A percentile compares a stretch with the other conserved stretches of the same genome.
Conservation (phyloP, 2,113 vertebrate species). For the Corydoras sp. region DNA sequence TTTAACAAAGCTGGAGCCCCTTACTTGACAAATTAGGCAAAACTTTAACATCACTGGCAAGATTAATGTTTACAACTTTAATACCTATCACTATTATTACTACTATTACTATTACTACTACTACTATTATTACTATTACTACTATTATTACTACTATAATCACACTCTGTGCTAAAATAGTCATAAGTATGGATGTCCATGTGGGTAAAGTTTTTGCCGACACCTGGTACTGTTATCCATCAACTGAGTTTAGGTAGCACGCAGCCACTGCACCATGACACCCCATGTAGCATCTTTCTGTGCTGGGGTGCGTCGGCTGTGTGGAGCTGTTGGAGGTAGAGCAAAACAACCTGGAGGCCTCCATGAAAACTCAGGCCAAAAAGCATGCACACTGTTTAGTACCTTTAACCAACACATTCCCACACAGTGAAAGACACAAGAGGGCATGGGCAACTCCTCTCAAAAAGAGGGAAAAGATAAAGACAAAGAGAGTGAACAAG, state of each 20-base stretch:
- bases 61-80: conserved; percentile 46
- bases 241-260: conserved; percentile 21
- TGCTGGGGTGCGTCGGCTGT: conserved; percentile 31
- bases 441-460: conserved; percentile 66
- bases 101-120: conserved; percentile 49
- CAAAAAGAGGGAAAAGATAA: conserved; percentile 55
- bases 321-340: conserved; percentile 18
- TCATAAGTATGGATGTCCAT: neutral
- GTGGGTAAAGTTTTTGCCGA: conserved; percentile 9
- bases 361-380: conserved; percentile 17
- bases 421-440: conserved; percentile 9
- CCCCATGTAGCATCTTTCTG: conserved; percentile 19
- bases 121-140: conserved; percentile 50
- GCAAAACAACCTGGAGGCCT: conserved; percentile 24
- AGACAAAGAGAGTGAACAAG: conserved; percentile 22
- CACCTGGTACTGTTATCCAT: conserved; percentile 4
- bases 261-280: conserved; percentile 29
- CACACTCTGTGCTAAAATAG: conserved; percentile 24
- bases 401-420: conserved; percentile 7
- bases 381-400: conserved; percentile 23
- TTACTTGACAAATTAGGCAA: neutral
- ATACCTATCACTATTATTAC: conserved; percentile 37
- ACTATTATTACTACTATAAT: conserved; percentile 53
- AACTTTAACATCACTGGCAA: conserved; percentile 23
- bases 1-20: neutral